Base-by-base conservation (phyloP, 2,113 vertebrate species). In the Vimba vimba region DNA sequence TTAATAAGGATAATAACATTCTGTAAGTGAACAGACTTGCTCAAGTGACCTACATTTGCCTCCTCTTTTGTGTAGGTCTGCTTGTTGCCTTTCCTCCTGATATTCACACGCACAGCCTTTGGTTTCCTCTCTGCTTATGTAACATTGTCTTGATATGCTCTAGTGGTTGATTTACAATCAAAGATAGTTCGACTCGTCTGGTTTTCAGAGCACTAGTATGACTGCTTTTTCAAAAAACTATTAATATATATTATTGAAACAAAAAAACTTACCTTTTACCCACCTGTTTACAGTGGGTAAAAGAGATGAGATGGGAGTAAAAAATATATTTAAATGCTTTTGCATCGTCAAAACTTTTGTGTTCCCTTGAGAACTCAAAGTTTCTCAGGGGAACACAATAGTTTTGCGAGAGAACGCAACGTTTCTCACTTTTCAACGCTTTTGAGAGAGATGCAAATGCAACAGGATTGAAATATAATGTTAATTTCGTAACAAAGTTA, bases 31-130 rank as follows among this genome's bases (percentile, higher is more conserved):
- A 55, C 55, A 50, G 25, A 66, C 79, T 75, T 57, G 79, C 82
- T 78, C 33, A 82, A 75, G 47, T 83, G 88, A 83, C 88, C 86
- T 87, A 87, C 79, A 85, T 89, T 83, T 30, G 78, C 52, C 2
- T n/a, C 78, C n/a, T 9, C 52, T 78, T 85, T 79, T 80, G 27
- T 36, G 62, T 69, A 25, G 9, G n/a, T 75, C 33, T 50, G 23
- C 15, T 47, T 66, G n/a, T 68, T 74, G 45, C 33, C 50, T 39
- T 77, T 52, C 2, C 17, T 45, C 43, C 33, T 50, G 21, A 43
- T 7, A 33, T n/a, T 62, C 55, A 33, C 17, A 27, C 0, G 11
- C 39, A 47, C 4, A 8, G 9, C 8, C 21, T 79, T 84, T 79
- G 47, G 52, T 27, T 57, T 79, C 47, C 30, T 60, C 43, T 23